Evolutionary conservation across 2,888 invertebrate genomes (phyloP), one percentile per base, ranked within the genome.

Genomic region (Leptopilina drosophilae): DNA sequence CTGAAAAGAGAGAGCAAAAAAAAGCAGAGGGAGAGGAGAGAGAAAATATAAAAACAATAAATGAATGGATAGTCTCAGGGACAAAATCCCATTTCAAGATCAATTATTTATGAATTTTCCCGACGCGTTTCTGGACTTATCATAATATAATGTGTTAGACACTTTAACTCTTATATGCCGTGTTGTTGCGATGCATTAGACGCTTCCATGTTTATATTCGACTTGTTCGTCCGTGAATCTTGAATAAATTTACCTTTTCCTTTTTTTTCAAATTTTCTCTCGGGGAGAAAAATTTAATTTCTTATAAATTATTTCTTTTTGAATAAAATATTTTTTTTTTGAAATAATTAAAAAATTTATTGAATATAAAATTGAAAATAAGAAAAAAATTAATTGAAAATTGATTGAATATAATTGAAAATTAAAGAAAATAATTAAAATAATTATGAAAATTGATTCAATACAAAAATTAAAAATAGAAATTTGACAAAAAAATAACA

Each of bases 11-110:
- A 20, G n/a, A 20, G 20, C 1, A 20, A 20, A 20, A 20, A 20
- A 1, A 42, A 6, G 2, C 0, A 6, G 42, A 42, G 42, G 42
- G 42, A 42, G 42, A 8, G 8, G 42, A 81, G 81, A 82, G 81
- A 84, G 85, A 85, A 83, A 80, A 81, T 86, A 87, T 87, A 84
- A 87, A 82, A 87, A 82, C 84, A 86, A 87, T 86, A 87, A 87
- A 85, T 79, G 83, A 84, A 42, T 81, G 64, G 77, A 77, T 66
- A 80, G 77, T 82, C 80, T 82, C 82, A 82, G 82, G 82, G 83
- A 81, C 82, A 76, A 66, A 64, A 53, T 80, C 77, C 64, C 76
- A 53, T 77, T 77, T 66, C 73, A 65, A 64, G 78, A 83, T 84
- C 81, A 84, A 84, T 84, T 81, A 84, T 84, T 84, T 84, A 84